Evolutionary conservation across 2,113 vertebrate species (phyloP), one percentile per base, ranked within the genome.

Genomic region (Cinclus mexicanus): DNA sequence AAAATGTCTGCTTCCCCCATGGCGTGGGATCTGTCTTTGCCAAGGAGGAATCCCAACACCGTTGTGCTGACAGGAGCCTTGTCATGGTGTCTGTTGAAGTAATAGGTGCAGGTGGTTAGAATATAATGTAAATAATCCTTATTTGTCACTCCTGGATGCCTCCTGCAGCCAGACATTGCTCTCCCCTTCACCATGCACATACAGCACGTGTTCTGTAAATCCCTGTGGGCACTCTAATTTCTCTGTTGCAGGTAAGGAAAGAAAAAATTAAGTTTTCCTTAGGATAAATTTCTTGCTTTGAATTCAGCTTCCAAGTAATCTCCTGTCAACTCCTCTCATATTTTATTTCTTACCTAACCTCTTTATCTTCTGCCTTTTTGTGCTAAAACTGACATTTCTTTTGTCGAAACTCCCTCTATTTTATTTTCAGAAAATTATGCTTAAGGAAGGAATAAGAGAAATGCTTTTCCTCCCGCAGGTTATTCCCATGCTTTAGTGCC

Each of bases 401-500:
- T 47, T 74, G 21, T 59, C 56, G 35, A 57, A 57, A 8, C 5
- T 22, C 10, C 14, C 23, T 10, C 2, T 31, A 16, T 79, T 88
- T 94, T 78, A 24, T 93, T 92, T 95, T 57, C 79, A 92, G 79
- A 74, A 74, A 83, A 28, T 76, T 69, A 7, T 4, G 6, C 46
- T 85, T 87, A 61, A 88, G 72, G 80, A 91, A 94, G 39, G 56
- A 78, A 44, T 84, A 90, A 84, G 69, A 92, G 60, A 81, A 92
- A 33, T 42, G 8, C 31, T 87, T 88, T 91, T 87, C 52, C 50
- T 93, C 93, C 95, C 35, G 10, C 80, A 78, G 96, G 94, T 94
- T 95, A 81, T 96, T 97, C 96, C 96, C 95, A 96, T 95, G 92
- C 83, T 91, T 89, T 91, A 89, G 77, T 92, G 96, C 96, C 94